Evolutionary conservation across 2,888 invertebrate species (phyloP).

Genomic region (Pteria penguin): DNA sequence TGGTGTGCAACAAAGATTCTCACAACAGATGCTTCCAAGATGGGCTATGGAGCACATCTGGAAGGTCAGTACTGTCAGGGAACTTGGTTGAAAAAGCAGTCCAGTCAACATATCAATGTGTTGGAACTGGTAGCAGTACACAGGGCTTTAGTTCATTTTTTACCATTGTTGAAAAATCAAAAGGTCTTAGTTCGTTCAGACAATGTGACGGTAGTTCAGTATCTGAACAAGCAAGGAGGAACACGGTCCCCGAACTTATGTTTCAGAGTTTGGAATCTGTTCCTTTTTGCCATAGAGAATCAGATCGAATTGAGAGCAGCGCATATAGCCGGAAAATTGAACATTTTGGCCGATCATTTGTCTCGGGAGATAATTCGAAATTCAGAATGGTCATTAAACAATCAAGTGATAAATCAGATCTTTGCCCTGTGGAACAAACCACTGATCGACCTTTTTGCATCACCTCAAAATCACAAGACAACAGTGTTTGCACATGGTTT

Average conservation of each 20-base stretch:
- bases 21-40: too few relatives aligned
- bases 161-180: not conserved
- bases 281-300: slow-evolving; percentile 28
- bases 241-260: slow-evolving; percentile 37
- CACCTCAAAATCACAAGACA: slow-evolving; percentile 22
- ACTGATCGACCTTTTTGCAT: slow-evolving; percentile 41
- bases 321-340: too few relatives aligned
- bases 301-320: slow-evolving; percentile 26
- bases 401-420: slow-evolving; percentile 9
- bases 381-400: slow-evolving; percentile 39
- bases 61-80: slow-evolving; percentile 15
- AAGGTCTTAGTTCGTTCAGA: slow-evolving; percentile 39
- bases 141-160: slow-evolving; percentile 17
- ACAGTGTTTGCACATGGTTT: slow-evolving; percentile 42
- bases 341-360: too few relatives aligned
- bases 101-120: too few relatives aligned
- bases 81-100: slow-evolving; percentile 25
- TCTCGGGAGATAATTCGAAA: not conserved
- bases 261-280: slow-evolving; percentile 27
- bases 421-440: slow-evolving; percentile 15
- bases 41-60: slow-evolving; percentile 35
- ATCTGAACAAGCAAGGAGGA: slow-evolving; percentile 45
- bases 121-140: slow-evolving; percentile 32
- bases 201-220: slow-evolving; percentile 46
- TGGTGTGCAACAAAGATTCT: too few relatives aligned